A percentile compares a stretch with the other conserved stretches of the same genome.
phyloP scores from a whole-genome alignment of 1,140 invertebrate genomes.

The Drosophila seguyi region DNA sequence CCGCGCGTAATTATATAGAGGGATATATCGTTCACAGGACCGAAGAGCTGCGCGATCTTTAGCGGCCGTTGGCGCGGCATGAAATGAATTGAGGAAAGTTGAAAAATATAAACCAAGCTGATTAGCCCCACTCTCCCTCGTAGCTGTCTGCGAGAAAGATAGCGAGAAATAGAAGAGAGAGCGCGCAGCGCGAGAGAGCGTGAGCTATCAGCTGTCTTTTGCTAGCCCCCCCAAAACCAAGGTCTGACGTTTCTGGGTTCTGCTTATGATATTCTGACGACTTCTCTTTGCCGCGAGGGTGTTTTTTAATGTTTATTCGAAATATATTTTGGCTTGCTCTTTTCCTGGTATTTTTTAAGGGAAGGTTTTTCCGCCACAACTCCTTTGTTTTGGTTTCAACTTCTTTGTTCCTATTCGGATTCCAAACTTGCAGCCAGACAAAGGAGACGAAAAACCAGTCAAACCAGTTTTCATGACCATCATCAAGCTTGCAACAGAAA shows the following conservation, averaged over 20 bases:
- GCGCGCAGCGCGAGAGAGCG: not conserved
- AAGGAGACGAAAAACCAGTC: conserved; percentile 47
- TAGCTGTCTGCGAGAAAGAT: conserved; percentile 16
- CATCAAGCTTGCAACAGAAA: not conserved
- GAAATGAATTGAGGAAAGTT: conserved; percentile 39
- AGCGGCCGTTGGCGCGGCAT: conserved; percentile 53
- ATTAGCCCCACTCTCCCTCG: conserved; percentile 26
- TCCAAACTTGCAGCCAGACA: conserved; percentile 21
- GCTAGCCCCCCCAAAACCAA: not conserved
- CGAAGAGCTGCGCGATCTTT: conserved; percentile 52
- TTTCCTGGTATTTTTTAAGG: conserved; percentile 8
- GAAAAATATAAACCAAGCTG: conserved; percentile 50
- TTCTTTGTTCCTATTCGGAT: conserved; percentile 40
- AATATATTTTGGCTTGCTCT: conserved; percentile 17
- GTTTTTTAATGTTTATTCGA: conserved; percentile 23
- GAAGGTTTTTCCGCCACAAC: conserved; percentile 19
- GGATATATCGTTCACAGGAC: conserved; percentile 31
- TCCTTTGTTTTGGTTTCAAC: conserved; percentile 23
- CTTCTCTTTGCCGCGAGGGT: conserved; percentile 42
- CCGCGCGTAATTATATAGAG: conserved; percentile 59
- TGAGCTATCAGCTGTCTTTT: conserved; percentile 24
- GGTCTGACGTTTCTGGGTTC: not conserved
- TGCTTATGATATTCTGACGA: conserved; percentile 6
- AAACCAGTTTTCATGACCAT: conserved; percentile 46
- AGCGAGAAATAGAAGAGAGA: not conserved